Conservation (phyloP, 2,113 vertebrate species). For the Pavo muticus region DNA sequence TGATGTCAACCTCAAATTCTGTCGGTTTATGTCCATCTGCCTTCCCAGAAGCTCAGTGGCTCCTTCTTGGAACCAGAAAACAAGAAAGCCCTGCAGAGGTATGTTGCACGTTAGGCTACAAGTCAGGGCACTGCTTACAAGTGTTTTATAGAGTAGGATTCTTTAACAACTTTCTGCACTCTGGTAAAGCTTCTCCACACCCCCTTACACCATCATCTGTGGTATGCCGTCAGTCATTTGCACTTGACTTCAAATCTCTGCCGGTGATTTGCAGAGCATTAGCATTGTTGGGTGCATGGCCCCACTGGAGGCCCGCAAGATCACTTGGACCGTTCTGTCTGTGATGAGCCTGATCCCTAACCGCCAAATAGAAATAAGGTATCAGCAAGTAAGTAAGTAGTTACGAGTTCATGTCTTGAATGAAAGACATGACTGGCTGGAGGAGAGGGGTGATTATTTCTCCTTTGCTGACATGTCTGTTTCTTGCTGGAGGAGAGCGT, state of each 20-base stretch:
- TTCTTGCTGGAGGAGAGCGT: neutral
- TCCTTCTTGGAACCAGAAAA: neutral
- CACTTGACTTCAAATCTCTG: neutral
- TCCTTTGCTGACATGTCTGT: neutral
- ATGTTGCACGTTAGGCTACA: neutral
- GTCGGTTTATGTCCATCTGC: neutral
- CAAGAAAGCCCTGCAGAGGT: neutral
- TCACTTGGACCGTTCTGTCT: neutral
- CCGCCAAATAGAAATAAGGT: neutral
- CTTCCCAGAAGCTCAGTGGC: neutral
- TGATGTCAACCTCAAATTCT: neutral
- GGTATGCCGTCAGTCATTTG: neutral
- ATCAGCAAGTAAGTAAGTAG: neutral
- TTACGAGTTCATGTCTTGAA: neutral
- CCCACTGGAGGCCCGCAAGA: neutral
- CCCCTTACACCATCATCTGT: neutral
- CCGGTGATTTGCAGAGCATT: neutral
- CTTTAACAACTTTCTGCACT: neutral
- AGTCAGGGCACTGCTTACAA: neutral
- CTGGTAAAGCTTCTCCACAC: neutral
- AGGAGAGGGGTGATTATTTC: neutral
- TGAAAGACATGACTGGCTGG: neutral
- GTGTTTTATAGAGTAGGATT: neutral
- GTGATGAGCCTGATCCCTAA: neutral
- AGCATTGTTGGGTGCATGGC: neutral